A percentile compares a stretch with the other conserved stretches of the same genome.
phyloP scores from a whole-genome alignment of 92 coral and sea anemone species.

The Parazoanthus atlanticus region DNA sequence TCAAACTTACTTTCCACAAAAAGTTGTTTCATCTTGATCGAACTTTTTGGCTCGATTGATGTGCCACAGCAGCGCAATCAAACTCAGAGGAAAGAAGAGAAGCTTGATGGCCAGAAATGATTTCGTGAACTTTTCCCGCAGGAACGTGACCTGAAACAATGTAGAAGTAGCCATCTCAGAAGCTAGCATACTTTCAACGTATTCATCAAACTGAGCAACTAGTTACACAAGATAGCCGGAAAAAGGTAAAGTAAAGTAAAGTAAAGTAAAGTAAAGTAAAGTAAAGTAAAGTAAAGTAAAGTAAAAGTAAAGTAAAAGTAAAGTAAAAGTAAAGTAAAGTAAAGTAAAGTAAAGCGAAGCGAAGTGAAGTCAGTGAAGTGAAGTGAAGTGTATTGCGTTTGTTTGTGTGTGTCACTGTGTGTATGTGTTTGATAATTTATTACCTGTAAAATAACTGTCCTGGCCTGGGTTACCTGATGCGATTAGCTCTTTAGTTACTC shows the following conservation, averaged over 20 bases:
- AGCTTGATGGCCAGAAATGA: slow-evolving; percentile 36
- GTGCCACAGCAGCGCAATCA: slow-evolving; percentile 31
- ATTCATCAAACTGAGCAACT: background rate
- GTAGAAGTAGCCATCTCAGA: background rate
- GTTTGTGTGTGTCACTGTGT: too few species aligned
- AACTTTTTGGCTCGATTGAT: slow-evolving; percentile 26
- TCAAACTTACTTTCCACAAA: slow-evolving; percentile 23
- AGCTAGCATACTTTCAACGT: background rate
- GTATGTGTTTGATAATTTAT: too few species aligned
- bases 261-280: too few species aligned
- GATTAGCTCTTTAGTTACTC: too few species aligned
- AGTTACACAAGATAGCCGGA: background rate
- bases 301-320: too few species aligned
- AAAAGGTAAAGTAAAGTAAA: background rate
- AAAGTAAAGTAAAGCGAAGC: too few species aligned
- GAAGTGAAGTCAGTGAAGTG: too few species aligned
- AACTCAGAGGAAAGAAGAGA: slow-evolving; percentile 27
- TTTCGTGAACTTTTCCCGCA: slow-evolving; percentile 31
- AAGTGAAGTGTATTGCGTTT: too few species aligned
- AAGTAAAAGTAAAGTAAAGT: too few species aligned
- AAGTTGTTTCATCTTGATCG: slow-evolving; percentile 35
- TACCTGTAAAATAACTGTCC: too few species aligned
- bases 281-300: too few species aligned
- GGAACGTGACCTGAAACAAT: slow-evolving; percentile 17
- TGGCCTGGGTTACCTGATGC: too few species aligned